phyloP scores from a whole-genome alignment of 2,113 vertebrate species.

The Corydoras sp. region DNA sequence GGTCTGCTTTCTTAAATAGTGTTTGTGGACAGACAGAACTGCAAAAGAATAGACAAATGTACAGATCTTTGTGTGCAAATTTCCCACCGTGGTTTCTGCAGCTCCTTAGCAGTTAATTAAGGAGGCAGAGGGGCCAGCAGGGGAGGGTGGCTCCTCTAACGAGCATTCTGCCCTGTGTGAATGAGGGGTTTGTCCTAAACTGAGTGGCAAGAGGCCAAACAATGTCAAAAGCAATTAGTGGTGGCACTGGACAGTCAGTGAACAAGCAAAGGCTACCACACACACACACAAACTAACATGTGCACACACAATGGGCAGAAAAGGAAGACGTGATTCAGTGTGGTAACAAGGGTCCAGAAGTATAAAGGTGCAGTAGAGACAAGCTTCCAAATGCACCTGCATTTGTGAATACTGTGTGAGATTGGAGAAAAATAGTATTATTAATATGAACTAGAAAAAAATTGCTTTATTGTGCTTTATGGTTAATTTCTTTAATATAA shows the following conservation, averaged over 20 bases:
- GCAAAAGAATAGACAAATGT: constrained; percentile 8
- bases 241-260: constrained; percentile 60
- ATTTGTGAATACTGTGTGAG: background rate
- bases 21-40: background rate
- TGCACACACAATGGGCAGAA: background rate
- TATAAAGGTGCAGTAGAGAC: constrained; percentile 21
- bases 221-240: constrained; percentile 88
- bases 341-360: constrained; percentile 17
- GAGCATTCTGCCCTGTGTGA: constrained; percentile 79
- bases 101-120: constrained; percentile 92
- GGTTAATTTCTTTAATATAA: no score
- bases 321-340: constrained; percentile 23
- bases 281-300: constrained; percentile 28
- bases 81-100: constrained; percentile 79
- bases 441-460: background rate
- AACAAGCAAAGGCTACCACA: constrained; percentile 54
- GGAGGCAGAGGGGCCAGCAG: constrained; percentile 67
- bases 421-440: no score
- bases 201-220: constrained; percentile 73
- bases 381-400: constrained; percentile 26
- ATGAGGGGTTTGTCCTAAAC: constrained; percentile 93
- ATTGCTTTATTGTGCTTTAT: no score
- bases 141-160: constrained; percentile 70
- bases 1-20: constrained; percentile 48
- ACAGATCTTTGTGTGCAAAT: constrained; percentile 94